phyloP scores from a whole-genome alignment of 2,113 vertebrate genomes.

The Rhineura floridana region DNA sequence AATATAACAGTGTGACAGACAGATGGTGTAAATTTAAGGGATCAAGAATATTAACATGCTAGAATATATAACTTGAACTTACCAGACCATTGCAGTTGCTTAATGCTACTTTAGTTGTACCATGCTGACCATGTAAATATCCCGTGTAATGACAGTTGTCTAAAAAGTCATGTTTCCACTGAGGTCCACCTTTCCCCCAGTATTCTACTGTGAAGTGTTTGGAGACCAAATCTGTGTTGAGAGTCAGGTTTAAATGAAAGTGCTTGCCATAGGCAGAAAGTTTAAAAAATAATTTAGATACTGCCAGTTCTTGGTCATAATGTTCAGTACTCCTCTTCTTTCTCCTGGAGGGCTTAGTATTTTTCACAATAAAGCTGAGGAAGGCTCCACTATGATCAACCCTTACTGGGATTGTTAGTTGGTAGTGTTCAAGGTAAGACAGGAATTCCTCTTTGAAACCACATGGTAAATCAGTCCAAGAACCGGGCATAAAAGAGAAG shows the following conservation, averaged over 20 bases:
- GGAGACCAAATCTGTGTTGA: slow-evolving; percentile 95
- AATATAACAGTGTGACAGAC: not conserved
- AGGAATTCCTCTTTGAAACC: slow-evolving; percentile 96
- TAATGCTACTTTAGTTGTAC: slow-evolving; percentile 91
- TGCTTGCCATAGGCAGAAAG: slow-evolving; percentile 98
- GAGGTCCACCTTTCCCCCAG: slow-evolving; percentile 91
- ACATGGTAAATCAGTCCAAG: slow-evolving; percentile 77
- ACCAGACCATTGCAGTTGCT: slow-evolving; percentile 98
- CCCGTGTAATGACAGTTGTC: slow-evolving; percentile 96
- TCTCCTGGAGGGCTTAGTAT: slow-evolving; percentile 87
- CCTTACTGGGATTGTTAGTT: slow-evolving; percentile 92
- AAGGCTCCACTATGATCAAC: slow-evolving; percentile 95
- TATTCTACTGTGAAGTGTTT: slow-evolving; percentile 98
- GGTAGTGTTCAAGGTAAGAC: slow-evolving; percentile 97
- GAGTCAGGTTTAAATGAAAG: slow-evolving; percentile 98
- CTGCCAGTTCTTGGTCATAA: slow-evolving; percentile 80
- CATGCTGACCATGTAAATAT: slow-evolving; percentile 88
- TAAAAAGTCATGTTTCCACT: slow-evolving; percentile 88
- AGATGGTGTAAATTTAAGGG: slow-evolving; percentile 17
- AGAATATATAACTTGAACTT: slow-evolving; percentile 74
- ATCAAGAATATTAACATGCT: slow-evolving; percentile 6
- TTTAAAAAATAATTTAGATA: slow-evolving; percentile 93
- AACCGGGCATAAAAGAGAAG: slow-evolving; percentile 75
- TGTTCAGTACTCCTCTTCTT: slow-evolving; percentile 85
- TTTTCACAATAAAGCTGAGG: slow-evolving; percentile 98